These are phyloP conservation scores for Drosophila multiciliata DNA, from an alignment of 2,888 invertebrate genomes.

Conservation along the genomic window DNA sequence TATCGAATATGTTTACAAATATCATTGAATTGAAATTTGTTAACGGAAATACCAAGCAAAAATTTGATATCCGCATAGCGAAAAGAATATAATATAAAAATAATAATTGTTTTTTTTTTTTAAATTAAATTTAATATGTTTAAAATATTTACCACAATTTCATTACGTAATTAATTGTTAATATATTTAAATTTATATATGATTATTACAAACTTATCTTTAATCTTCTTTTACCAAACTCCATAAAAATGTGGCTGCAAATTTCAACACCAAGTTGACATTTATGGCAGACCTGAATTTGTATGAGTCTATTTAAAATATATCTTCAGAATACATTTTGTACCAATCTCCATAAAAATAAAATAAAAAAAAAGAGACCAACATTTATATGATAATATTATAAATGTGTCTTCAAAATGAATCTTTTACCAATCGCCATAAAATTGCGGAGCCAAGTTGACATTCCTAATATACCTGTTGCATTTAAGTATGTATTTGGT, in stretches of 20 bases:
- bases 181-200: not conserved
- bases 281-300: not conserved
- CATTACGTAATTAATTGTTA: not conserved
- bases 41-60: not conserved
- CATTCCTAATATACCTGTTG: conserved; percentile 26
- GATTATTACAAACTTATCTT: not conserved
- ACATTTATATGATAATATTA: not conserved
- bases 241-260: not conserved
- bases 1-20: not conserved
- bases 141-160: not conserved
- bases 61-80: not conserved
- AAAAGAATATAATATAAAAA: not conserved
- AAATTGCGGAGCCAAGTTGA: not conserved
- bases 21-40: not conserved
- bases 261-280: not conserved
- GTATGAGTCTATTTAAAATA: not conserved
- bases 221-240: not conserved
- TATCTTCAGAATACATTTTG: not conserved
- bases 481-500: conserved; percentile 18
- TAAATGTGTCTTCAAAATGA: not conserved
- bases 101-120: too few relatives aligned
- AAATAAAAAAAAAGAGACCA: conserved; percentile 10
- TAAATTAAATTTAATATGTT: not conserved
- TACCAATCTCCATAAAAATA: not conserved
- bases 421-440: not conserved